Evolutionary conservation across 2,113 vertebrate species (phyloP).

Genomic region (Psittacus erithacus): DNA sequence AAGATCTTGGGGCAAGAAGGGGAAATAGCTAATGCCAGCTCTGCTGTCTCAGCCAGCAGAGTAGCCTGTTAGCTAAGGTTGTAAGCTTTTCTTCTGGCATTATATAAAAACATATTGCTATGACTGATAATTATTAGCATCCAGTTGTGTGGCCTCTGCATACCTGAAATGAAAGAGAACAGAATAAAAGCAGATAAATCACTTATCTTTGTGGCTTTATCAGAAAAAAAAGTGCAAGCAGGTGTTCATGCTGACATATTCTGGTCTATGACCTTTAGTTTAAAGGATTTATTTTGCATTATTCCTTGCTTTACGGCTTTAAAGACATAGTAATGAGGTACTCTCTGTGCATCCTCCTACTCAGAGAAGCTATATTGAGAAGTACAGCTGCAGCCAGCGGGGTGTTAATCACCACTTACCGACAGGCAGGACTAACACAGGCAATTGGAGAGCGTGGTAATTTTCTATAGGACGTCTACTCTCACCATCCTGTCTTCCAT

Average conservation of each 20-base stretch:
- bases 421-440: constrained; percentile 56
- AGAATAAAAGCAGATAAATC: background rate
- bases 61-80: constrained; percentile 23
- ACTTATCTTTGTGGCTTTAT: background rate
- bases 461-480: constrained; percentile 61
- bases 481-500: constrained; percentile 20
- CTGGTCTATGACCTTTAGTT: constrained; percentile 76
- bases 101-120: background rate
- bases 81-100: constrained; percentile 17
- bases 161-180: background rate
- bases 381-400: constrained; percentile 81
- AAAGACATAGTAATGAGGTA: constrained; percentile 79
- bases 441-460: constrained; percentile 30
- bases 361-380: constrained; percentile 69
- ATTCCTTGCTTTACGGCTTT: constrained; percentile 75
- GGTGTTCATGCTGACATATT: background rate
- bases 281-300: constrained; percentile 79
- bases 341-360: constrained; percentile 74
- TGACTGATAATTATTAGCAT: constrained; percentile 16
- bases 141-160: background rate
- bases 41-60: background rate
- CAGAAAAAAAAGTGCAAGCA: background rate
- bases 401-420: constrained; percentile 81
- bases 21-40: background rate
- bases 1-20: background rate